Percentiles rank a stretch among this genome's conserved stretches.
Evolutionary conservation across 2,113 vertebrate species (phyloP).

Genomic region (Halichoerus grypus): DNA sequence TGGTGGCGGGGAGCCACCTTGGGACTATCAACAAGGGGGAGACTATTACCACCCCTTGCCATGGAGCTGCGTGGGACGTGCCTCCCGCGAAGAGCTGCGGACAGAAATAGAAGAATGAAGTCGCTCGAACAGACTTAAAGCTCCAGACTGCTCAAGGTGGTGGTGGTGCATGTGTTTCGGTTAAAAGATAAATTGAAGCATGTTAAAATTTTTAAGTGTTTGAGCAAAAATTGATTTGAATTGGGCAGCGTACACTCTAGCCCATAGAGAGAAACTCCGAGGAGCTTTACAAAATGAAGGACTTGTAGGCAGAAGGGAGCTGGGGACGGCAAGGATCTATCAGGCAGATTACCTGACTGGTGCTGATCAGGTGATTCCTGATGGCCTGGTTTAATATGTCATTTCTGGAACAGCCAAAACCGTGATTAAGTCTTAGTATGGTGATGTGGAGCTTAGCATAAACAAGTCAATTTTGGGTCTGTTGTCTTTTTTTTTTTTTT

Average conservation of each 20-base stretch:
- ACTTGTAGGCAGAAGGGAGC: not conserved
- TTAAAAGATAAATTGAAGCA: not conserved
- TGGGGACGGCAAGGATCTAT: not conserved
- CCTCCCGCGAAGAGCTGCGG: not conserved
- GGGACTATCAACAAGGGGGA: not conserved
- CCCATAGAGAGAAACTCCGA: not conserved
- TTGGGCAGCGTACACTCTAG: not conserved
- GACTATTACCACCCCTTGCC: not conserved
- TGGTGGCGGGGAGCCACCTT: not conserved
- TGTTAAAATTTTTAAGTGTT: not conserved
- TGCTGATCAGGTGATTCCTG: not conserved
- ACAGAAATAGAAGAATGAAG: not conserved
- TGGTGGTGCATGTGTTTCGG: not conserved
- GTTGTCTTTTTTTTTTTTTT: not conserved
- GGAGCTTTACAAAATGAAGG: not conserved
- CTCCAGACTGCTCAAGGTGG: not conserved
- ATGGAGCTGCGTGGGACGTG: not conserved
- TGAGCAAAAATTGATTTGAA: not conserved
- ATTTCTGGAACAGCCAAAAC: not conserved
- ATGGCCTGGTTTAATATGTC: not conserved
- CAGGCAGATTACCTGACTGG: not conserved
- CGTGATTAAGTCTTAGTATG: not conserved
- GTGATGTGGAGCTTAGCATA: not conserved
- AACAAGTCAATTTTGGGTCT: not conserved
- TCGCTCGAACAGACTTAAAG: not conserved